These are phyloP conservation scores for Dryomyza anilis DNA, from an alignment of 2,888 invertebrate species.

Conservation along the genomic window DNA sequence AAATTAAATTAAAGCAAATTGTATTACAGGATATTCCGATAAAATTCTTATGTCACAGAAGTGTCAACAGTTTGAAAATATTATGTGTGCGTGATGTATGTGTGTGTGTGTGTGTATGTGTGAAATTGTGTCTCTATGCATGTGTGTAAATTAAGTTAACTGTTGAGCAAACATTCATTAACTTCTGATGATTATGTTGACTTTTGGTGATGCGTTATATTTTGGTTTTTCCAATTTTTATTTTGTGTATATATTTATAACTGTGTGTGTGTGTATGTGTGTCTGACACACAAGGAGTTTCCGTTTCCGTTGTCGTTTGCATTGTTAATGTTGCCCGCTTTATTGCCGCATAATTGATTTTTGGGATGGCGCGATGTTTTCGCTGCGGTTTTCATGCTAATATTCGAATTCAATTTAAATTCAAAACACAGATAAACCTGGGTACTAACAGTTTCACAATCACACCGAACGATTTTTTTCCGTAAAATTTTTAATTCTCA, in stretches of 20 bases:
- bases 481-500: no score
- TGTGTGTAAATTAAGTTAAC: conserved; percentile 11
- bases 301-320: conserved; percentile 2
- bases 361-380: no score
- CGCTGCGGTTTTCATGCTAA: no score
- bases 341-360: conserved; percentile 14
- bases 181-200: conserved; percentile 7
- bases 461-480: no score
- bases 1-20: no score
- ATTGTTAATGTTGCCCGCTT: neutral
- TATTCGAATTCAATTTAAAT: no score
- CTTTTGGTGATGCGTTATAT: no score
- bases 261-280: neutral
- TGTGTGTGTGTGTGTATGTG: neutral
- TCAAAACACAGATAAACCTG: no score
- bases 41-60: no score
- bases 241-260: neutral
- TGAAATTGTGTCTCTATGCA: neutral
- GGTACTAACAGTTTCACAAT: no score
- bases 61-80: no score
- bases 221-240: neutral
- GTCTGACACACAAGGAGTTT: conserved; percentile 13
- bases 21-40: no score
- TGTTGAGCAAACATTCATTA: conserved; percentile 13
- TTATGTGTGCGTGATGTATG: neutral